Conservation (phyloP, 1,140 invertebrate genomes). For the Cyclina sinensis region DNA sequence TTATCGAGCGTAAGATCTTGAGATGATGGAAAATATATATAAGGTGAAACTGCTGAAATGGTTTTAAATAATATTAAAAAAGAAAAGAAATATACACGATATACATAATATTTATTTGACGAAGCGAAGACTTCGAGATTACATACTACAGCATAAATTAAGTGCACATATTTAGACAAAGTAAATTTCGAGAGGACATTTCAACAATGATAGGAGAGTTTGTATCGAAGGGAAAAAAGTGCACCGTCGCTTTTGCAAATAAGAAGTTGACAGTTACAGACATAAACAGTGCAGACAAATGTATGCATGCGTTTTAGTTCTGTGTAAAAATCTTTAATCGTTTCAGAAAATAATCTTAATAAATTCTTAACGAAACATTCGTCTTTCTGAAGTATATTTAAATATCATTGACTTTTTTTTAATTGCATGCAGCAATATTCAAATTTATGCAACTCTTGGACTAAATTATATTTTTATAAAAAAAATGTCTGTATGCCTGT, state of each 20-base stretch:
- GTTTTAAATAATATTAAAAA: background rate
- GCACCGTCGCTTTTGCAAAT: background rate
- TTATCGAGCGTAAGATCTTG: background rate
- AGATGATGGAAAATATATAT: background rate
- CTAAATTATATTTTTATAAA: too few relatives aligned
- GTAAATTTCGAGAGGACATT: background rate
- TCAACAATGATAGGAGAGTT: conserved; percentile 42
- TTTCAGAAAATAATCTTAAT: too few relatives aligned
- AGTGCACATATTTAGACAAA: background rate
- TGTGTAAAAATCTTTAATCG: background rate
- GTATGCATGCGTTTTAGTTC: background rate
- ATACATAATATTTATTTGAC: background rate
- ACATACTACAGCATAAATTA: background rate
- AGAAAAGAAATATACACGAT: background rate
- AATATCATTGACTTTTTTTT: too few relatives aligned
- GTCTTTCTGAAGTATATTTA: too few relatives aligned
- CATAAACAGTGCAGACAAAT: background rate
- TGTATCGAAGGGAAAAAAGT: background rate
- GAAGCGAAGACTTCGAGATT: background rate
- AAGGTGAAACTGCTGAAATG: background rate
- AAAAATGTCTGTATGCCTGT: too few relatives aligned
- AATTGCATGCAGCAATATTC: too few relatives aligned
- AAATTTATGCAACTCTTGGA: too few relatives aligned
- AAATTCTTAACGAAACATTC: too few relatives aligned
- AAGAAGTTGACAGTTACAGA: conserved; percentile 9